Percentiles rank a stretch among this genome's conserved stretches.
phyloP scores from a whole-genome alignment of 2,888 invertebrate genomes.

The Ochropleura leucogaster region DNA sequence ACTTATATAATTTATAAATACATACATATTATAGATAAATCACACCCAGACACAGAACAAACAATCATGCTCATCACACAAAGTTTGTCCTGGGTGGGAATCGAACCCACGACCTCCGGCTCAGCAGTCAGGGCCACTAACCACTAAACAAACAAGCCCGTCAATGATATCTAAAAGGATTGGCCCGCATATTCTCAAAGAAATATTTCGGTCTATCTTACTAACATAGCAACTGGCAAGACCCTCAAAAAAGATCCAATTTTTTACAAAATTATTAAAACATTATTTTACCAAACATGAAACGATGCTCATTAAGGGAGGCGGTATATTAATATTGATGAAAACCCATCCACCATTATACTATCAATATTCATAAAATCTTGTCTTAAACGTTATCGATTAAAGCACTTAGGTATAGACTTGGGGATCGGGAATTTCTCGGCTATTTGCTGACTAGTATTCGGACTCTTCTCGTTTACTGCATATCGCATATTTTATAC shows the following conservation, averaged over 20 bases:
- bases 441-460: not conserved
- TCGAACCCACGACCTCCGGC: too few species aligned
- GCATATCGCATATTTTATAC: not conserved
- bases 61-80: too few species aligned
- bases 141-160: too few species aligned
- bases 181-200: not conserved
- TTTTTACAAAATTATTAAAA: not conserved
- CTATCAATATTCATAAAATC: slow-evolving; percentile 22
- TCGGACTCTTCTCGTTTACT: not conserved
- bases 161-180: slow-evolving; percentile 10
- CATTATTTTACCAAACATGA: slow-evolving; percentile 12
- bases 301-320: slow-evolving; percentile 9
- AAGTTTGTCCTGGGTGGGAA: too few species aligned
- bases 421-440: not conserved
- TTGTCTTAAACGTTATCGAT: slow-evolving; percentile 11
- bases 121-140: too few species aligned
- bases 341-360: slow-evolving; percentile 13
- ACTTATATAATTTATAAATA: too few species aligned
- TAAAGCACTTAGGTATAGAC: slow-evolving; percentile 9
- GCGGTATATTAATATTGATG: slow-evolving; percentile 19
- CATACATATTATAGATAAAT: too few species aligned
- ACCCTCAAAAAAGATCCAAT: not conserved
- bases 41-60: too few species aligned
- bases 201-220: not conserved
- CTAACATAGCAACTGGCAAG: not conserved